A percentile compares a stretch with the other conserved stretches of the same genome.
Evolutionary conservation across 1,140 invertebrate genomes (phyloP).

Genomic region (Penaeus vannamei): DNA sequence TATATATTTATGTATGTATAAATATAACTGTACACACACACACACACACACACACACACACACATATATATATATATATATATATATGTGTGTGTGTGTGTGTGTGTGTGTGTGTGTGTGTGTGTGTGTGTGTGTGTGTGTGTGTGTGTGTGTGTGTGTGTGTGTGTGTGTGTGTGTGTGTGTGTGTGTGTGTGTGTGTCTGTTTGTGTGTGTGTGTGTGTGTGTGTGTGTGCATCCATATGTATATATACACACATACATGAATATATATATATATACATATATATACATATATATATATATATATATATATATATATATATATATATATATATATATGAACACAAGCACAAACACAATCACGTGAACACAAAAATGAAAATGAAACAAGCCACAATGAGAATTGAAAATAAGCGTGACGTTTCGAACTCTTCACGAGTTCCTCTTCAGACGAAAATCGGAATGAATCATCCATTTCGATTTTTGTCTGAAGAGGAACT

Average conservation of each 20-base stretch:
- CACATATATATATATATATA: not conserved
- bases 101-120: constrained; percentile 30
- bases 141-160: not conserved
- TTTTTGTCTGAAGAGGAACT: too few species aligned
- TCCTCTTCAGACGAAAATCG: too few species aligned
- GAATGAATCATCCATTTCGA: too few species aligned
- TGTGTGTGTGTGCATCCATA: constrained; percentile 36
- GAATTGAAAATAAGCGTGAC: too few species aligned
- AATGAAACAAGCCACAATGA: too few species aligned
- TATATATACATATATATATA: constrained; percentile 44
- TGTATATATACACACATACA: constrained; percentile 35
- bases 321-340: too few species aligned
- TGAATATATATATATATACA: constrained; percentile 30
- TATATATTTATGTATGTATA: constrained; percentile 17
- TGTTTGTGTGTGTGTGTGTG: too few species aligned
- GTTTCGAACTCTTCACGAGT: too few species aligned
- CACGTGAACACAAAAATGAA: too few species aligned
- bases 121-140: constrained; percentile 32
- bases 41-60: constrained; percentile 19
- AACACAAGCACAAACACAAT: too few species aligned
- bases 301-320: constrained; percentile 50
- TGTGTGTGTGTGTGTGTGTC: constrained; percentile 33
- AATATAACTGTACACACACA: constrained; percentile 5
- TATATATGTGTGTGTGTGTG: constrained; percentile 7
- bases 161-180: constrained; percentile 26